Conservation (phyloP, 2,113 vertebrate genomes). For the Todiramphus chloris region DNA sequence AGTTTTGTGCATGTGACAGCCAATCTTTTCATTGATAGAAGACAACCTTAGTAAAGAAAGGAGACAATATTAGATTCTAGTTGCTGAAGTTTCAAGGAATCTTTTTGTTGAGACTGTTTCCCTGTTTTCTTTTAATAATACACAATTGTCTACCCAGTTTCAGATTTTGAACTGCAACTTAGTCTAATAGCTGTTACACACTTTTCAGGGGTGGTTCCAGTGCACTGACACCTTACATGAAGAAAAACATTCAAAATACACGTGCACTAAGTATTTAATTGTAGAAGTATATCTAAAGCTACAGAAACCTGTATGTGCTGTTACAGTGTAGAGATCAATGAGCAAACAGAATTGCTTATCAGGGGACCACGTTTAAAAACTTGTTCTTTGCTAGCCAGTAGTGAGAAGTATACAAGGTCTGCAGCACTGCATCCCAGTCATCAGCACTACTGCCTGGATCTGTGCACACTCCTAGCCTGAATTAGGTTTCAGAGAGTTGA, state of each 20-base stretch:
- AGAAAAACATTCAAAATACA: neutral
- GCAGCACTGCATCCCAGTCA: neutral
- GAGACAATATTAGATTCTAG: neutral
- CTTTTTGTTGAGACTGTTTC: neutral
- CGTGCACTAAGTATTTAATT: neutral
- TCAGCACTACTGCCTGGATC: neutral
- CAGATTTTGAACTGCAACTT: neutral
- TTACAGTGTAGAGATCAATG: accelerated
- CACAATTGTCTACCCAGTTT: neutral
- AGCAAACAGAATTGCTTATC: neutral
- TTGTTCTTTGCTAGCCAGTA: neutral
- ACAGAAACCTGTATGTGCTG: neutral
- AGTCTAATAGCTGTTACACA: neutral
- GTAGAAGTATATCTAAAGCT: neutral
- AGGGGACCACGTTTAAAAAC: neutral
- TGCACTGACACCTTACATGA: accelerated
- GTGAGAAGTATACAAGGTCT: neutral
- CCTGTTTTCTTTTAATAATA: neutral
- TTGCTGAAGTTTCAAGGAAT: neutral
- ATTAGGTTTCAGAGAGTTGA: neutral
- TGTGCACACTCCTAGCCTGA: accelerated
- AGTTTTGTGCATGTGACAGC: neutral
- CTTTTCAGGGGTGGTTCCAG: neutral
- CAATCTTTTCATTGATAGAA: neutral
- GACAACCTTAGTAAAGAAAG: neutral